These are phyloP conservation scores for Phthorimaea operculella DNA, from an alignment of 1,140 invertebrate species.

Conservation along the genomic window DNA sequence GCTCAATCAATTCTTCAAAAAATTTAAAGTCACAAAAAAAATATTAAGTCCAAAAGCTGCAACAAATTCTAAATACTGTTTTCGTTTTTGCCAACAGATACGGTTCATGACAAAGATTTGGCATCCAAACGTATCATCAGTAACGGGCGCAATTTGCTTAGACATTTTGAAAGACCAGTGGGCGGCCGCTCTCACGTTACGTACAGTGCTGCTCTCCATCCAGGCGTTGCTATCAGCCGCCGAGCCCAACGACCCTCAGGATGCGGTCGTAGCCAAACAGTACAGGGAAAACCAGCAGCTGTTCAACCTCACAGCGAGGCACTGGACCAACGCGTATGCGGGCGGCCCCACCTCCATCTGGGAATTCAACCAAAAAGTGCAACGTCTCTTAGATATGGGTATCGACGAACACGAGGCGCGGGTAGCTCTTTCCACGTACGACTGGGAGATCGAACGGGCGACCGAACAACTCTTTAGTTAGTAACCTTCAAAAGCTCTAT, in stretches of 20 bases:
- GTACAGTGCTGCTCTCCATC: constrained; percentile 93
- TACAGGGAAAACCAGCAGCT: constrained; percentile 90
- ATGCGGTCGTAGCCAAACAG: constrained; percentile 97
- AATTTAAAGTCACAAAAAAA: no score
- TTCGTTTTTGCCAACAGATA: constrained; percentile 70
- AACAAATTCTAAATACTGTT: no score
- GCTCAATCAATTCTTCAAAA: no score
- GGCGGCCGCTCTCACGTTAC: constrained; percentile 98
- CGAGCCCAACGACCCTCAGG: constrained; percentile 96
- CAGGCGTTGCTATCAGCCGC: constrained; percentile 93
- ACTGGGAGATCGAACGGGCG: constrained; percentile 90
- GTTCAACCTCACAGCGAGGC: constrained; percentile 89
- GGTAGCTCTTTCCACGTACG: constrained; percentile 86
- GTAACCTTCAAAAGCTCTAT: constrained; percentile 30
- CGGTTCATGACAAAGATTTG: constrained; percentile 98
- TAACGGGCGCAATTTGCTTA: constrained; percentile 98
- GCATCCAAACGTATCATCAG: constrained; percentile 99
- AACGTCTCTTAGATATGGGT: constrained; percentile 88
- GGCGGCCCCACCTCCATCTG: constrained; percentile 75
- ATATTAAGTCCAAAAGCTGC: no score
- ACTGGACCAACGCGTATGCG: constrained; percentile 97
- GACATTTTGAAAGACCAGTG: constrained; percentile 99
- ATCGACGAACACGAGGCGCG: constrained; percentile 84
- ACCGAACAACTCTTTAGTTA: constrained; percentile 92
- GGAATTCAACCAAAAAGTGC: constrained; percentile 86